phyloP scores from a whole-genome alignment of 2,888 invertebrate genomes.

The Tinea pellionella region DNA sequence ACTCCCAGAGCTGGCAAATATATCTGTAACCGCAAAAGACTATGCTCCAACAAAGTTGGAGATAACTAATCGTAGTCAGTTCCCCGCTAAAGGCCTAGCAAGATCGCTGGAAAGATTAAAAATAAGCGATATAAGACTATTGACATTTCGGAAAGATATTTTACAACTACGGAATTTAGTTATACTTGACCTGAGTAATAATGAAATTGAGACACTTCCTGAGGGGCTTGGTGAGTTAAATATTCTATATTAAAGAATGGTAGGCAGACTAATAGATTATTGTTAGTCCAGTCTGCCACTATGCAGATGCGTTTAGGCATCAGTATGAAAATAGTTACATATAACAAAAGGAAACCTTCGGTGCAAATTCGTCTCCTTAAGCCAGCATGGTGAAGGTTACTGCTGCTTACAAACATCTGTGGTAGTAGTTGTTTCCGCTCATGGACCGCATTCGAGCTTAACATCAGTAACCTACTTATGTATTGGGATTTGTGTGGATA shows the following conservation, averaged over 20 bases:
- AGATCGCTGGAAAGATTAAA: conserved; percentile 73
- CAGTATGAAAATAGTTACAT: too few relatives aligned
- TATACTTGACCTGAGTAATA: conserved; percentile 76
- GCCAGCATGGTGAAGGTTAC: too few relatives aligned
- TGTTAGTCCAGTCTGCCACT: too few relatives aligned
- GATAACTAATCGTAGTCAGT: conserved; percentile 73
- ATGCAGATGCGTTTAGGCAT: too few relatives aligned
- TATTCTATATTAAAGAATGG: neutral
- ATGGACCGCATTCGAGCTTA: too few relatives aligned
- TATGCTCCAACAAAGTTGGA: conserved; percentile 64
- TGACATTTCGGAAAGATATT: conserved; percentile 77
- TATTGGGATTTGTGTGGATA: too few relatives aligned
- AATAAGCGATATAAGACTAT: conserved; percentile 71
- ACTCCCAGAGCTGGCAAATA: conserved; percentile 43
- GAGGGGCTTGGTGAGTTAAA: conserved; percentile 69
- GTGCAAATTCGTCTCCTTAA: too few relatives aligned
- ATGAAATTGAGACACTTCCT: conserved; percentile 77
- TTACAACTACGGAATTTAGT: conserved; percentile 74
- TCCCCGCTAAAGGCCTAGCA: conserved; percentile 79
- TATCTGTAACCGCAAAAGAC: conserved; percentile 55
- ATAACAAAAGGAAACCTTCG: too few relatives aligned
- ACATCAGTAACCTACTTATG: too few relatives aligned
- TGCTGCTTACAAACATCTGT: too few relatives aligned
- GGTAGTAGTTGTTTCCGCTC: too few relatives aligned
- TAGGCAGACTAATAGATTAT: too few relatives aligned